phyloP scores from a whole-genome alignment of 1,140 invertebrate genomes.

The Sycophaga agraensis region DNA sequence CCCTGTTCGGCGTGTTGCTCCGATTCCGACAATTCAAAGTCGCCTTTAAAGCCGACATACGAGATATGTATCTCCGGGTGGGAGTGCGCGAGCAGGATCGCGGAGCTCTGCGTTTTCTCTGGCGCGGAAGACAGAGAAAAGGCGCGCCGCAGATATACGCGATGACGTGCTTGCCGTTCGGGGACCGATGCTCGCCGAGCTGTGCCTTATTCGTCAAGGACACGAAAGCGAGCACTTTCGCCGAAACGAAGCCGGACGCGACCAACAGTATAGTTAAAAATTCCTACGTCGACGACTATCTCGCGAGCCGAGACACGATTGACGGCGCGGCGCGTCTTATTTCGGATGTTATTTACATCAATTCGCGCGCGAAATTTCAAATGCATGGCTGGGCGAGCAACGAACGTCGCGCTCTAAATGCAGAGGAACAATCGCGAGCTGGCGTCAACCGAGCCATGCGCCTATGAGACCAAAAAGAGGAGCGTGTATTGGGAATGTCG shows the following conservation, averaged over 20 bases:
- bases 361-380: slow-evolving; percentile 14
- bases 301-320: background rate
- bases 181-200: slow-evolving; percentile 20
- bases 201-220: slow-evolving; percentile 34
- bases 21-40: slow-evolving; percentile 3
- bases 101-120: slow-evolving; percentile 16
- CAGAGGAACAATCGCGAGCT: background rate
- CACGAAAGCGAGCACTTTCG: slow-evolving; percentile 36
- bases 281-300: background rate
- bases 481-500: slow-evolving; percentile 21
- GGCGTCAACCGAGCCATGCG: background rate
- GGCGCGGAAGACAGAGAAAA: slow-evolving; percentile 1
- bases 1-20: slow-evolving; percentile 10
- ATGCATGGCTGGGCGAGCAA: slow-evolving; percentile 21
- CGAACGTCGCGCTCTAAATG: background rate
- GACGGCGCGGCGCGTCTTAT: background rate
- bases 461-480: background rate
- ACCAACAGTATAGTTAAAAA: background rate
- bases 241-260: background rate
- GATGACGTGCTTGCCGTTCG: slow-evolving; percentile 39
- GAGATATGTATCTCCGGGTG: slow-evolving; percentile 25
- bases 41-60: slow-evolving; percentile 20
- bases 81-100: slow-evolving; percentile 14
- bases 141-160: background rate
- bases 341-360: background rate